Evolutionary conservation across 2,797 vertebrate species (phyloP).

Genomic region (Pyrocephalus nanus): DNA sequence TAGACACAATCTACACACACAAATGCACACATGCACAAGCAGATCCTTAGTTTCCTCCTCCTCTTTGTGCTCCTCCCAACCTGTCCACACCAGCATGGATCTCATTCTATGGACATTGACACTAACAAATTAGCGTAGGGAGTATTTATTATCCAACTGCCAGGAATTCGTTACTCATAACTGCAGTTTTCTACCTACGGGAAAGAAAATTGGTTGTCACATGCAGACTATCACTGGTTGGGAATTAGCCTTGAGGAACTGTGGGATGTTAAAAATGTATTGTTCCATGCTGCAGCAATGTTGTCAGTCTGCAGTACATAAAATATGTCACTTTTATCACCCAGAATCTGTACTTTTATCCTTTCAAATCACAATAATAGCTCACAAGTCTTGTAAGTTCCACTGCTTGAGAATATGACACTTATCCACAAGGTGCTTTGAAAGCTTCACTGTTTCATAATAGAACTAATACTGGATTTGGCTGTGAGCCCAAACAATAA

Average conservation of each 20-base stretch:
- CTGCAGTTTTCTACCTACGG: not conserved
- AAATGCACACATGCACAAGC: rapidly evolving
- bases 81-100: not conserved
- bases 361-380: not conserved
- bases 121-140: not conserved
- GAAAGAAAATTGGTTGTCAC: not conserved
- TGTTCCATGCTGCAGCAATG: not conserved
- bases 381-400: not conserved
- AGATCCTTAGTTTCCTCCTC: not conserved
- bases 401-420: not conserved
- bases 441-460: not conserved
- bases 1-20: not conserved
- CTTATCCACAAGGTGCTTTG: not conserved
- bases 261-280: not conserved
- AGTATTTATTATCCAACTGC: not conserved
- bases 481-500: not conserved
- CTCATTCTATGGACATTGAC: not conserved
- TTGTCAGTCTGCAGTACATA: not conserved
- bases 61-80: rapidly evolving
- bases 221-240: not conserved
- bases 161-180: not conserved
- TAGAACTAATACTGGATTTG: not conserved
- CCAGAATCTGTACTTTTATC: not conserved
- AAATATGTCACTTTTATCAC: not conserved
- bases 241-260: not conserved